Conservation (phyloP, 2,113 vertebrate species). For the Ceyx margarethae region DNA sequence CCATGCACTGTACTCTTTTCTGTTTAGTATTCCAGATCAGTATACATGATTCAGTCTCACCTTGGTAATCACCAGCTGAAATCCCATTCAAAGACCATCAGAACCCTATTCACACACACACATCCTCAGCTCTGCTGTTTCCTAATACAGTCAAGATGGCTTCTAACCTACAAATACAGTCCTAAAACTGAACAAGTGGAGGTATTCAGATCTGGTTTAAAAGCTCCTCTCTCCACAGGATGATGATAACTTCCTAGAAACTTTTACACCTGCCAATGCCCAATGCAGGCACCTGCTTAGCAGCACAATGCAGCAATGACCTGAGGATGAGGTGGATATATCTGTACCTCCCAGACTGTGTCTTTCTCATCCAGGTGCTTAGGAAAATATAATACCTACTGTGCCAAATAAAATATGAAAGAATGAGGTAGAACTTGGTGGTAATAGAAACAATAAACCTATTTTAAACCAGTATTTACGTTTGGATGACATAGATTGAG, state of each 20-base stretch:
- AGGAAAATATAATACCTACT: background rate
- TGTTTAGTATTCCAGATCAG: background rate
- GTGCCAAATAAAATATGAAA: background rate
- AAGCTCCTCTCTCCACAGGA: background rate
- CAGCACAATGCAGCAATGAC: background rate
- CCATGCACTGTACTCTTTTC: too few species aligned
- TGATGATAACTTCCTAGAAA: background rate
- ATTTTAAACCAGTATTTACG: background rate
- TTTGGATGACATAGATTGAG: background rate
- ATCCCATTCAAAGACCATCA: background rate
- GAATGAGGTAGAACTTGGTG: background rate
- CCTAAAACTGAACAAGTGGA: background rate
- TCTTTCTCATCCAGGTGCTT: background rate
- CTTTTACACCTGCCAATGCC: background rate
- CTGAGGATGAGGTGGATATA: background rate
- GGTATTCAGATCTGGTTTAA: background rate
- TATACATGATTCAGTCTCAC: background rate
- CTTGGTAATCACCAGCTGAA: rapidly evolving
- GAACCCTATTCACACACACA: background rate
- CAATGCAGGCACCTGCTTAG: background rate
- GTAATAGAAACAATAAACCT: background rate
- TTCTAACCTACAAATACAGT: background rate
- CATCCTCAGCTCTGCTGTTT: background rate
- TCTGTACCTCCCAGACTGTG: background rate
- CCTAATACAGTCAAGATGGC: background rate